Evolutionary conservation across 2,113 vertebrate genomes (phyloP).

Genomic region (Odontophorus gujanensis): DNA sequence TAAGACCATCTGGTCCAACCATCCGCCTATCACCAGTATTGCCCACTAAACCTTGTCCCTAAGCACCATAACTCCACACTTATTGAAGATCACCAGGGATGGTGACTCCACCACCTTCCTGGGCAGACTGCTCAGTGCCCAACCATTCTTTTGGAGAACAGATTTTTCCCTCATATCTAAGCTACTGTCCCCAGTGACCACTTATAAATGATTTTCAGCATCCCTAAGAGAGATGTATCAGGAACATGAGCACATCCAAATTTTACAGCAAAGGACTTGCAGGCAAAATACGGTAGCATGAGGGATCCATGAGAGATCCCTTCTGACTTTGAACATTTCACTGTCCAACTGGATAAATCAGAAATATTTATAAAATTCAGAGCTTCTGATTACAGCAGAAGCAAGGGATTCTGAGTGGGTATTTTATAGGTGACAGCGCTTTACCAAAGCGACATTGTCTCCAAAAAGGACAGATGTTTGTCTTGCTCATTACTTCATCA

Average conservation of each 20-base stretch:
- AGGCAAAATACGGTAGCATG: neutral
- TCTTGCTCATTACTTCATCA: neutral
- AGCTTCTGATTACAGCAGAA: neutral
- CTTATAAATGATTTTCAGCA: neutral
- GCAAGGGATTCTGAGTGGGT: neutral
- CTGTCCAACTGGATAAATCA: neutral
- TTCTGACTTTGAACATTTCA: neutral
- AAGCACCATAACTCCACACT: no score
- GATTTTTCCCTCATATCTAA: no score
- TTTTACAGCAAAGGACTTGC: neutral
- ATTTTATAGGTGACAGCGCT: neutral
- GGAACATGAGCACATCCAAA: neutral
- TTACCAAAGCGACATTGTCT: neutral
- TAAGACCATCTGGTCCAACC: no score
- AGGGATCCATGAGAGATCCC: neutral
- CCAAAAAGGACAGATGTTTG: neutral
- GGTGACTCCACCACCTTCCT: no score
- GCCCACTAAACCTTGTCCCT: no score
- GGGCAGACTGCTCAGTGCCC: no score
- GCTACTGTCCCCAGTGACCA: neutral
- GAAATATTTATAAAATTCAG: neutral
- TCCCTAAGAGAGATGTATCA: neutral
- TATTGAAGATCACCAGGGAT: no score
- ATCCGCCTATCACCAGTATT: no score
- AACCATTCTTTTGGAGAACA: no score